Base-by-base conservation (phyloP, 2,797 vertebrate genomes). In the Spinibarbus caldwelli region DNA sequence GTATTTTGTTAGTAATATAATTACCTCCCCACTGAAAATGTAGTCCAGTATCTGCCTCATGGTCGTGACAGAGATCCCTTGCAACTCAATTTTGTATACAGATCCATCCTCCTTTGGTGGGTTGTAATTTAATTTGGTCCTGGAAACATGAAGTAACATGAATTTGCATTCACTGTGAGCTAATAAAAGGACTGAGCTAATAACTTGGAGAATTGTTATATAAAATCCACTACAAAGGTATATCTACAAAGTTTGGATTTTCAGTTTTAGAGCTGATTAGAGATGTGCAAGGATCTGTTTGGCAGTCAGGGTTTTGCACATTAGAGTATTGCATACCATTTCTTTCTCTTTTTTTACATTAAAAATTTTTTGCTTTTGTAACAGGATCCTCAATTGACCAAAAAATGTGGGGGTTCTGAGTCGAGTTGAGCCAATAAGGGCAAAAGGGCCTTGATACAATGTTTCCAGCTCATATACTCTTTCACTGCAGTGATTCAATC, bases 41-140 rank as follows among this genome's bases (percentile, higher is more conserved):
- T 98, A 99, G 91, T 99, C 97, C 91, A 99, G 92, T 89, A 99
- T 99, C 92, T 99, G 96, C 92, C 96, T 97, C 97, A 99, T 99
- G 88, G 96, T 97, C 86, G 95, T 89, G 86, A 98, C 97, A 64
- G 97, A 97, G 86, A 99, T 97, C 45, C 98, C 98, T 94, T 99
- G 97, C 70, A 99, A 95, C 93, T 98, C 97, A 83, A 99, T 99
- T 90, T 95, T 97, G 93, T 99, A 99, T 0, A 94, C 95, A n/a
- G 97, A 98, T 17, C 98, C 98, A 92, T 99, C 97, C 87, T 96
- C 95, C 90, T 98, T 99, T 14, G 97, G 98, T 91, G 98, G 97
- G 88, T 98, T 99, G 90, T 99, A 99, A 94, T 97, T 98, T 92
- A 99, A 92, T 92, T 99, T 99, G 89, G 98, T 98, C 92, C 98